phyloP scores from a whole-genome alignment of 2,113 vertebrate species.

The Ptilonorhynchus violaceus region DNA sequence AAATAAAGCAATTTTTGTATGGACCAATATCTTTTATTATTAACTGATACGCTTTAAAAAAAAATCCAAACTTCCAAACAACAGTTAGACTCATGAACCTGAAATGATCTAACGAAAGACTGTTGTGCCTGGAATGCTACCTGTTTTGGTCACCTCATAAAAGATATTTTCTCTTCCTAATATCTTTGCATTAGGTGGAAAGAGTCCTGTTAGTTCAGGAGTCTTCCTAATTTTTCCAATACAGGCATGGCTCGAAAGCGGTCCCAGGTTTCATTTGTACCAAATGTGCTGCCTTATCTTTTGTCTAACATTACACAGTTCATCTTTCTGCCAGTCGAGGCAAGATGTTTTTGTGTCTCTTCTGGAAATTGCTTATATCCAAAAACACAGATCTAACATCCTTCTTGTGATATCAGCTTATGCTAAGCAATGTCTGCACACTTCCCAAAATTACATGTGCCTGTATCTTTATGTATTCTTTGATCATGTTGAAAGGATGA shows the following conservation, averaged over 20 bases:
- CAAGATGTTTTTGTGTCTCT: background rate
- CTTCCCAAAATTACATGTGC: slow-evolving; percentile 33
- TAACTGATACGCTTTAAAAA: background rate
- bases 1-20: background rate
- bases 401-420: slow-evolving; percentile 58
- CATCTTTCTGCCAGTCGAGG: background rate
- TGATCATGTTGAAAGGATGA: slow-evolving; percentile 61
- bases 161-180: background rate
- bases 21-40: background rate
- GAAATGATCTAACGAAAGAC: background rate
- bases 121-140: background rate
- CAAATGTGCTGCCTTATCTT: background rate
- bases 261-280: background rate
- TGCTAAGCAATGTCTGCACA: slow-evolving; percentile 46
- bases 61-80: background rate
- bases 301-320: background rate
- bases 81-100: background rate
- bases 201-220: background rate
- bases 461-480: slow-evolving; percentile 57
- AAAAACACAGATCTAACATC: background rate
- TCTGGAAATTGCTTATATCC: slow-evolving; percentile 41
- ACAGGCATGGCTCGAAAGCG: background rate
- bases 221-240: background rate
- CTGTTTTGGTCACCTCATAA: background rate
- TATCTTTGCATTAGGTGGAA: background rate